A percentile compares a stretch with the other conserved stretches of the same genome.
Conservation (phyloP, 2,113 vertebrate species). For the Anolis sagrei region DNA sequence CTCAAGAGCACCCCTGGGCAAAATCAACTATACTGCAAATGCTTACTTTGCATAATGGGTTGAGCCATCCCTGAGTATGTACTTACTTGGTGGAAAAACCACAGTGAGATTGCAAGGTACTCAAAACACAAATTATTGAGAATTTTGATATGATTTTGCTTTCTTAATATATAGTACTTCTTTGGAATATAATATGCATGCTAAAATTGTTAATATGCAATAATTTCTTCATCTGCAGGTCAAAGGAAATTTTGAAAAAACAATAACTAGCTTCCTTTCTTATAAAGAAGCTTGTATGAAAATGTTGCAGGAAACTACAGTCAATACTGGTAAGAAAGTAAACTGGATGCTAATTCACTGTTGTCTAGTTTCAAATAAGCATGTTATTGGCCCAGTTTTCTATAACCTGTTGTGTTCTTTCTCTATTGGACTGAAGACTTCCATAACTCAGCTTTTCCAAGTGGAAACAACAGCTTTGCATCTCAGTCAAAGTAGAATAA, state of each 20-base stretch:
- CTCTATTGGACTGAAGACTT: too few species aligned
- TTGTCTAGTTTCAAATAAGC: neutral
- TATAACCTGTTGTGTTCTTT: too few species aligned
- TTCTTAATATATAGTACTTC: neutral
- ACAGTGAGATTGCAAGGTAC: neutral
- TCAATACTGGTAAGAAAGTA: constrained; percentile 75
- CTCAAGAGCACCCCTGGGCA: too few species aligned
- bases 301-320: constrained; percentile 69
- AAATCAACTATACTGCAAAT: too few species aligned
- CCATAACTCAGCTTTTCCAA: neutral
- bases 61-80: too few species aligned
- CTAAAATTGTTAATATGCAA: neutral
- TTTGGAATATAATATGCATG: neutral
- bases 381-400: too few species aligned
- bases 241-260: constrained; percentile 83
- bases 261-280: constrained; percentile 81
- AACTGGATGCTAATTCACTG: neutral
- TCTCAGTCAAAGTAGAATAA: too few species aligned
- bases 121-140: neutral
- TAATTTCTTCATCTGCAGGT: constrained; percentile 74
- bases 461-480: neutral
- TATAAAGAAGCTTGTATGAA: constrained; percentile 87
- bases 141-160: neutral
- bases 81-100: neutral
- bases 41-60: too few species aligned